Percentiles rank a stretch among this genome's conserved stretches.
These are phyloP conservation scores for Capricornis sumatraensis DNA, from an alignment of 2,113 vertebrate genomes.

Conservation along the genomic window DNA sequence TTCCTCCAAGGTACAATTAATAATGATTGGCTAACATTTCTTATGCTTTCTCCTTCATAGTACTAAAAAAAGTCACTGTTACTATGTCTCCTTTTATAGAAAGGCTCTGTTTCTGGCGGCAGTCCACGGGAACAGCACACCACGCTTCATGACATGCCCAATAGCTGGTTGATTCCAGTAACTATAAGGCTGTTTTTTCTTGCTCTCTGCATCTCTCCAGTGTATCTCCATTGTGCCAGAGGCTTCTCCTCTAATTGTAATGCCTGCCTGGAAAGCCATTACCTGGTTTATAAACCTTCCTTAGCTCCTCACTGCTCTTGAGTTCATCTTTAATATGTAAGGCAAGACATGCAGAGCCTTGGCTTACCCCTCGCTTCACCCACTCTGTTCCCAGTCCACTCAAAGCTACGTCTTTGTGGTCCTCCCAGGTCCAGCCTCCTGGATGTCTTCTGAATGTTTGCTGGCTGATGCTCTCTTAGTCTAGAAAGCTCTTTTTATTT, in stretches of 20 bases:
- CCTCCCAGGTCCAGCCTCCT: background rate
- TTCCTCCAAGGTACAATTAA: conserved; percentile 15
- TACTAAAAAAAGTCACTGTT: background rate
- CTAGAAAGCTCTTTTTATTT: background rate
- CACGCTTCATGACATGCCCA: background rate
- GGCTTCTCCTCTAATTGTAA: background rate
- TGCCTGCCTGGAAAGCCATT: background rate
- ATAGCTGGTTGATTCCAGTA: no score
- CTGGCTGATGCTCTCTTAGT: background rate
- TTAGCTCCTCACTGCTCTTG: background rate
- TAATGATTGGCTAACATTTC: background rate
- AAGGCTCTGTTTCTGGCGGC: background rate
- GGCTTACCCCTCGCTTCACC: background rate
- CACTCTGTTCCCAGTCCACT: background rate
- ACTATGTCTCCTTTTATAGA: background rate
- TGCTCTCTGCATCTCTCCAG: background rate
- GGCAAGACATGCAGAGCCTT: background rate
- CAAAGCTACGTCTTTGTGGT: no score
- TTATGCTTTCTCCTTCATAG: background rate
- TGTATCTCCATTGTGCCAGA: no score
- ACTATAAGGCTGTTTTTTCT: background rate
- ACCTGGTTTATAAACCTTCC: background rate
- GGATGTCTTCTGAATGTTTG: background rate
- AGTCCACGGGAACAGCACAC: background rate
- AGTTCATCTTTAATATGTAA: background rate